A percentile compares a stretch with the other conserved stretches of the same genome.
phyloP scores from a whole-genome alignment of 2,888 invertebrate genomes.

The Rotaria magnacalcarata region DNA sequence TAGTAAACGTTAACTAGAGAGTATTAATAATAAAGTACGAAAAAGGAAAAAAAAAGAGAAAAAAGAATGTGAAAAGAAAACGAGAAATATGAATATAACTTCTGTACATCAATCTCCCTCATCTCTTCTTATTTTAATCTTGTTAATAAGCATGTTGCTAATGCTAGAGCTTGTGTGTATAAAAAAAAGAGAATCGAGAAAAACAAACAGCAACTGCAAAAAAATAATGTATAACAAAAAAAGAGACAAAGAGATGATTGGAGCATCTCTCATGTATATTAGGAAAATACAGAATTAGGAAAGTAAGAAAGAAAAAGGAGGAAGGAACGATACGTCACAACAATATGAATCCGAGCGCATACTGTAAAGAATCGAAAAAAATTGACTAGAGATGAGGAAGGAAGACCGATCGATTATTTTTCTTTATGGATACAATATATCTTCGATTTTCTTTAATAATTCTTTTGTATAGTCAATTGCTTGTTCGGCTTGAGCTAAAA shows the following conservation, averaged over 20 bases:
- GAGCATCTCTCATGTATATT: not conserved
- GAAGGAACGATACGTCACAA: not conserved
- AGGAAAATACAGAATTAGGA: not conserved
- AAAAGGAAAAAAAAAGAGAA: too few species aligned
- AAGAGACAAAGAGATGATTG: not conserved
- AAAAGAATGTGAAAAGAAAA: too few species aligned
- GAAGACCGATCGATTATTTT: not conserved
- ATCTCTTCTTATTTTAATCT: not conserved
- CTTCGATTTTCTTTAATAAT: slow-evolving; percentile 45
- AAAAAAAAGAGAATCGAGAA: not conserved
- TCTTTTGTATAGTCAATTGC: slow-evolving; percentile 46
- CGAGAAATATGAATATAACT: not conserved
- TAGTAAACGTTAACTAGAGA: too few species aligned
- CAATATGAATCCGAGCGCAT: slow-evolving; percentile 9
- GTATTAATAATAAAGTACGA: too few species aligned
- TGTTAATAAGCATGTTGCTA: slow-evolving; percentile 20
- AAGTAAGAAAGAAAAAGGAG: not conserved
- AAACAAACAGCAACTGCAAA: not conserved
- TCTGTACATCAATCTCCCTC: not conserved
- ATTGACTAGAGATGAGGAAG: slow-evolving; percentile 29
- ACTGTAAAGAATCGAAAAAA: not conserved
- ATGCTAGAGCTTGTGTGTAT: not conserved
- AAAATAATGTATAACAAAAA: slow-evolving; percentile 14
- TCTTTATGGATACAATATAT: slow-evolving; percentile 43
- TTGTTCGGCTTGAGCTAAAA: slow-evolving; percentile 46